Conservation (phyloP, 2,888 invertebrate genomes). For the Eudemis profundana region DNA sequence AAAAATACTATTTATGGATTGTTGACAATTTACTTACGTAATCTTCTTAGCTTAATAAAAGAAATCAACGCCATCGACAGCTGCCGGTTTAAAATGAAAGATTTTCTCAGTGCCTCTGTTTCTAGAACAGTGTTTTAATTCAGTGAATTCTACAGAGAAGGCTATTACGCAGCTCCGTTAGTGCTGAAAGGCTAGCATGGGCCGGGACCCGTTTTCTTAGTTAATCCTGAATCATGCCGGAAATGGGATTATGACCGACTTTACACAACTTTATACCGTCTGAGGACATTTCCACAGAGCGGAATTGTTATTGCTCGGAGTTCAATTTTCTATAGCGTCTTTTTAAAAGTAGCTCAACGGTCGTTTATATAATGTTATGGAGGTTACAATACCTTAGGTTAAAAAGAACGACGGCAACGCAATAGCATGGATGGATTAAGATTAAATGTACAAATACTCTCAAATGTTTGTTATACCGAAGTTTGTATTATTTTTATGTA, state of each 20-base stretch:
- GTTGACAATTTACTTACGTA: too few species aligned
- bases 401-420: background rate
- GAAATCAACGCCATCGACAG: too few species aligned
- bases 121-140: constrained; percentile 5
- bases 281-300: constrained; percentile 24
- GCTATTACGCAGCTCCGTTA: constrained; percentile 16
- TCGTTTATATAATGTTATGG: background rate
- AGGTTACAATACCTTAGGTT: constrained; percentile 1
- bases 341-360: background rate
- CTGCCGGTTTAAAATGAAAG: too few species aligned
- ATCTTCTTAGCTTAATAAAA: too few species aligned
- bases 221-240: constrained; percentile 33
- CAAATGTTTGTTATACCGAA: too few species aligned
- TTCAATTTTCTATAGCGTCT: constrained; percentile 14
- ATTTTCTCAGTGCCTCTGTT: background rate
- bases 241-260: constrained; percentile 38
- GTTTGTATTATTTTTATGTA: too few species aligned
- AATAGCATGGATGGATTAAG: too few species aligned
- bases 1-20: too few species aligned
- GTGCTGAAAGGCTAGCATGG: constrained; percentile 13
- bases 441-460: too few species aligned
- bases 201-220: constrained; percentile 25
- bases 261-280: constrained; percentile 28
- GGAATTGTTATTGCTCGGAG: constrained; percentile 30
- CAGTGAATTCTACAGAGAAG: constrained; percentile 12